Conservation (phyloP, 2,797 vertebrate species). For the Sebastolobus altivelis region DNA sequence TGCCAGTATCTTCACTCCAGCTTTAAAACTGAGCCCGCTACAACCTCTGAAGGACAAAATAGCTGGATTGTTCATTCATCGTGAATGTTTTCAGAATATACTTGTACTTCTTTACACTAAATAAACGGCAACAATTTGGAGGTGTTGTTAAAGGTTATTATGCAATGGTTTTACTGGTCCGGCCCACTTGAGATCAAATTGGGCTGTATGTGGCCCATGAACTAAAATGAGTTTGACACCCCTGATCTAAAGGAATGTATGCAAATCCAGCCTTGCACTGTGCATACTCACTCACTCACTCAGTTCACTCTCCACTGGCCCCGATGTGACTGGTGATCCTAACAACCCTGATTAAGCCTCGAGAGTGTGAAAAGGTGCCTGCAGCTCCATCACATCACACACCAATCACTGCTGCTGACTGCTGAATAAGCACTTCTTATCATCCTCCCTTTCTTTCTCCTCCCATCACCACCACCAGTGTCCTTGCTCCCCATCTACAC, state of each 20-base stretch:
- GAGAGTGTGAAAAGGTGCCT: slow-evolving; percentile 28
- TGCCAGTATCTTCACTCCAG: too few species aligned
- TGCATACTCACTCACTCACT: slow-evolving; percentile 1
- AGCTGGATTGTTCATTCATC: too few species aligned
- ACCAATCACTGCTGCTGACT: slow-evolving; percentile 63
- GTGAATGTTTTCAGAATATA: too few species aligned
- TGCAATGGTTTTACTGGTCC: too few species aligned
- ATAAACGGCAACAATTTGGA: too few species aligned
- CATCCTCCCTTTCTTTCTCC: slow-evolving; percentile 14
- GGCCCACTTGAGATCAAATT: too few species aligned
- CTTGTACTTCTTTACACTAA: too few species aligned
- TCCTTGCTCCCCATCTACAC: background rate
- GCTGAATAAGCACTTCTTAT: slow-evolving; percentile 57
- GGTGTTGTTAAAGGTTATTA: too few species aligned
- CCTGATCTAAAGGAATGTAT: background rate
- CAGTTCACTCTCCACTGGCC: background rate
- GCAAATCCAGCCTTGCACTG: slow-evolving; percentile 9
- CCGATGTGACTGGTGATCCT: slow-evolving; percentile 17
- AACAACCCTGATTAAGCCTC: slow-evolving; percentile 28
- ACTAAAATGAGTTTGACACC: too few species aligned
- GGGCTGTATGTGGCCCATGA: too few species aligned
- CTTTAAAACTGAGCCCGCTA: too few species aligned
- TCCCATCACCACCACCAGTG: slow-evolving; percentile 19
- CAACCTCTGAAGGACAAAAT: too few species aligned
- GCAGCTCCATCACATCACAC: slow-evolving; percentile 35